Evolutionary conservation across 1,140 invertebrate genomes (phyloP).

Genomic region (Oedothorax gibbosus): DNA sequence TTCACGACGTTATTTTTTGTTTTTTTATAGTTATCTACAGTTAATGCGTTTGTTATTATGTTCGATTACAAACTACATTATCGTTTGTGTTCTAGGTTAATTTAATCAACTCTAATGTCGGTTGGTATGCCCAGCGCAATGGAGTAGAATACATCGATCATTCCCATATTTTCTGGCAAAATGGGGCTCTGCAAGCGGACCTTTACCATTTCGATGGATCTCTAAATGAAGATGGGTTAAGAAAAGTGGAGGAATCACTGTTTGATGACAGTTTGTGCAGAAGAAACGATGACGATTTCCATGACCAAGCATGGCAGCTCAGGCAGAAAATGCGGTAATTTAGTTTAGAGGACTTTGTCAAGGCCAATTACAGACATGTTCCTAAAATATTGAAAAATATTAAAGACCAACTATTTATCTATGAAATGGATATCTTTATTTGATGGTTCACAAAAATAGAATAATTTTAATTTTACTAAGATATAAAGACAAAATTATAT

Average conservation of each 20-base stretch:
- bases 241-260: conserved; percentile 37
- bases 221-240: conserved; percentile 51
- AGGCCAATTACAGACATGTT: not conserved
- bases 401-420: too few species aligned
- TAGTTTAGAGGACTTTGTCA: not conserved
- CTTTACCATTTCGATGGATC: conserved; percentile 57
- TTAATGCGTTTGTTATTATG: too few species aligned
- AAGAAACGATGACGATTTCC: conserved; percentile 36
- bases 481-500: too few species aligned
- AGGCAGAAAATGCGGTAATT: conserved; percentile 41
- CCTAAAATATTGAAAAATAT: too few species aligned
- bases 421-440: too few species aligned
- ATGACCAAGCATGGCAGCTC: conserved; percentile 37
- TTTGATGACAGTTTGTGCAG: conserved; percentile 49
- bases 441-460: too few species aligned
- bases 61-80: too few species aligned
- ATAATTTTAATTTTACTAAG: too few species aligned
- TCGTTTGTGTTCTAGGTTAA: conserved; percentile 22
- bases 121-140: conserved; percentile 45
- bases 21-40: too few species aligned
- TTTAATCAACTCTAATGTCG: conserved; percentile 50
- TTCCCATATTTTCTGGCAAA: conserved; percentile 48
- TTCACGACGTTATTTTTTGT: too few species aligned
- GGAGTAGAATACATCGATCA: conserved; percentile 59
- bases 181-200: conserved; percentile 40